Evolutionary conservation across 2,113 vertebrate species (phyloP), one percentile per base, ranked within the genome.

Genomic region (Callocephalon fimbriatum): DNA sequence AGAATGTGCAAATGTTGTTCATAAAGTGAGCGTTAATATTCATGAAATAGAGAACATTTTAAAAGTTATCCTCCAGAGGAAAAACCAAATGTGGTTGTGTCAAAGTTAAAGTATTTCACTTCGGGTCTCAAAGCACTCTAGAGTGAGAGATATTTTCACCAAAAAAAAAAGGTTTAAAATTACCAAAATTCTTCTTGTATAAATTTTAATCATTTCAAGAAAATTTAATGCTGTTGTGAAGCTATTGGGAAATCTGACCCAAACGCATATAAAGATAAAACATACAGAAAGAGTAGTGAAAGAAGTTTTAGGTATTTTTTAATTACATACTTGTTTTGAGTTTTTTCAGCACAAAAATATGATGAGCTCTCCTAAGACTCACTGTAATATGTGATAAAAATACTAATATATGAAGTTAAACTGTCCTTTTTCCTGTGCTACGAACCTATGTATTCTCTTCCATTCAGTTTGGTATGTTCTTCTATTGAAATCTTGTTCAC

Each of bases 21-120:
- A 68, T 75, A 90, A 92, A 89, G 17, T 80, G 58, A 90, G 29
- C 19, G 76, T 68, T 89, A 81, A 48, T 53, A 92, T 79, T 92
- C 91, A 90, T 65, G 47, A 72, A 90, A 81, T 5, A 27, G 4
- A 63, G 51, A 48, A 45, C 7, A 9, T 53, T 66, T 63, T 12
- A 67, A 75, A 48, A 40, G 7, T 54, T 63, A 54, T 50, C 12
- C 18, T 83, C 23, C 40, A 45, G 21, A 80, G 56, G 21, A 61
- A 86, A 86, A 71, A 2, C 0, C 0, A 2, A 83, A 77, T 17
- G 21, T 12, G n/a, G 9, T 40, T 7, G 17, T 76, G 14, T n/a
- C 40, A 83, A 86, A 80, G 19, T 66, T 17, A 37, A 80, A 76
- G 4, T 61, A 45, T 76, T 92, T 66, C 7, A 10, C 10, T 88